Percentiles rank a stretch among this genome's conserved stretches.
Conservation (phyloP, 1,140 invertebrate genomes). For the Thereuonema tuberculata region DNA sequence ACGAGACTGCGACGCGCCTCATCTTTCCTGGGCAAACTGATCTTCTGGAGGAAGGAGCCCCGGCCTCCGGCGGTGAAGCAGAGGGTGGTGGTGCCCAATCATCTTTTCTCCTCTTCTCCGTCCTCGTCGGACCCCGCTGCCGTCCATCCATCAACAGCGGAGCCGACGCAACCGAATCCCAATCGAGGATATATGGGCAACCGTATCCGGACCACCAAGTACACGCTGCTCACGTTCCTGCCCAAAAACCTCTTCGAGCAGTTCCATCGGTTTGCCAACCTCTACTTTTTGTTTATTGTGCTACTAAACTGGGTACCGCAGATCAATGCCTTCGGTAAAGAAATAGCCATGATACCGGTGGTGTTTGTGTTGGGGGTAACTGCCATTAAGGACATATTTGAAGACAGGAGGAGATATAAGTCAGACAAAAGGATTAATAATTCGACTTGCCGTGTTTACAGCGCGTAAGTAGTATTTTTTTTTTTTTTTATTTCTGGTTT, state of each 20-base stretch:
- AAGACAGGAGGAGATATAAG: slow-evolving; percentile 74
- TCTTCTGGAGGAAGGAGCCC: slow-evolving; percentile 10
- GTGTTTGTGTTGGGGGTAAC: slow-evolving; percentile 92
- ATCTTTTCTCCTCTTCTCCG: too few relatives aligned
- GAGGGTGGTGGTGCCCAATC: slow-evolving; percentile 8
- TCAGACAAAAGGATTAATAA: slow-evolving; percentile 91
- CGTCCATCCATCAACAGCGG: slow-evolving; percentile 19
- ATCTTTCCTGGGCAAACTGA: slow-evolving; percentile 7
- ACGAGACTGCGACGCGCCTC: not conserved
- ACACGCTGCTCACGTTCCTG: slow-evolving; percentile 83
- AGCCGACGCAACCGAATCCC: slow-evolving; percentile 57
- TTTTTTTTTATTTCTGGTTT: too few relatives aligned
- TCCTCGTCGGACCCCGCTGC: too few relatives aligned
- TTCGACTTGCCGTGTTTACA: slow-evolving; percentile 76
- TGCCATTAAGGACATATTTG: slow-evolving; percentile 90
- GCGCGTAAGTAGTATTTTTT: slow-evolving; percentile 49
- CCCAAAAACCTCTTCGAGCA: slow-evolving; percentile 96
- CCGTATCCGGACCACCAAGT: slow-evolving; percentile 85
- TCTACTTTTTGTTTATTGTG: slow-evolving; percentile 96
- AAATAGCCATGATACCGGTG: slow-evolving; percentile 88
- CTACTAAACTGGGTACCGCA: slow-evolving; percentile 86
- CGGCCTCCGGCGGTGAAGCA: not conserved
- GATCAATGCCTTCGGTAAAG: slow-evolving; percentile 90
- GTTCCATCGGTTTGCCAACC: slow-evolving; percentile 92
- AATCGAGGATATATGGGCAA: slow-evolving; percentile 67